Evolutionary conservation across 2,113 vertebrate species (phyloP).

Genomic region (Furnarius figulus): DNA sequence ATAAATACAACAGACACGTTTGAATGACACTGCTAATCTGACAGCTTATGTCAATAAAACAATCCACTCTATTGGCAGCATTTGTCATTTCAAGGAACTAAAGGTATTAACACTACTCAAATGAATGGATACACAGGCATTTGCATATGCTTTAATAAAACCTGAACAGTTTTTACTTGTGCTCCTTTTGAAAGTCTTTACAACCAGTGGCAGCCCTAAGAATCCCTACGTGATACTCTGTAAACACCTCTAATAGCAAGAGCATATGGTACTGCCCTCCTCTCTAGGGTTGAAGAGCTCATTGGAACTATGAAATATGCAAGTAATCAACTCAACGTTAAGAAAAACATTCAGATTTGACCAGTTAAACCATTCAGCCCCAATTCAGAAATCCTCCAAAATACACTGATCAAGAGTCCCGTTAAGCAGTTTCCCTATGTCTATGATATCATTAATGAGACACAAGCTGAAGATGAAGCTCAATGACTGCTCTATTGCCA

Average conservation of each 20-base stretch:
- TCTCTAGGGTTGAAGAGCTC: background rate
- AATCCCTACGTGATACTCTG: background rate
- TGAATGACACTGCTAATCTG: background rate
- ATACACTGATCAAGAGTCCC: background rate
- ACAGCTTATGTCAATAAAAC: background rate
- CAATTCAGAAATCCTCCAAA: background rate
- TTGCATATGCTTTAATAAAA: background rate
- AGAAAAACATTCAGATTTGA: background rate
- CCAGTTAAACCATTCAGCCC: background rate
- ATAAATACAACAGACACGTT: background rate
- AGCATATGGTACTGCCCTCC: fast-evolving
- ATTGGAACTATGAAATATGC: background rate
- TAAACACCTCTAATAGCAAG: background rate
- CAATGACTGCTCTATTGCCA: background rate
- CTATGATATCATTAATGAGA: background rate
- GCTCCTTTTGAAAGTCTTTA: background rate
- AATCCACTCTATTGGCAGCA: background rate
- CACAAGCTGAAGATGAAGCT: background rate
- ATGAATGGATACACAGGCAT: background rate
- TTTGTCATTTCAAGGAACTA: background rate
- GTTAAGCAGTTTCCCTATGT: background rate
- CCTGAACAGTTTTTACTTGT: background rate
- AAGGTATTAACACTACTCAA: background rate
- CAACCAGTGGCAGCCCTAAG: background rate
- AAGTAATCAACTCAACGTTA: background rate